Percentiles rank a stretch among this genome's conserved stretches.
Evolutionary conservation across 2,888 invertebrate species (phyloP).

Genomic region (Drosophila borealis): DNA sequence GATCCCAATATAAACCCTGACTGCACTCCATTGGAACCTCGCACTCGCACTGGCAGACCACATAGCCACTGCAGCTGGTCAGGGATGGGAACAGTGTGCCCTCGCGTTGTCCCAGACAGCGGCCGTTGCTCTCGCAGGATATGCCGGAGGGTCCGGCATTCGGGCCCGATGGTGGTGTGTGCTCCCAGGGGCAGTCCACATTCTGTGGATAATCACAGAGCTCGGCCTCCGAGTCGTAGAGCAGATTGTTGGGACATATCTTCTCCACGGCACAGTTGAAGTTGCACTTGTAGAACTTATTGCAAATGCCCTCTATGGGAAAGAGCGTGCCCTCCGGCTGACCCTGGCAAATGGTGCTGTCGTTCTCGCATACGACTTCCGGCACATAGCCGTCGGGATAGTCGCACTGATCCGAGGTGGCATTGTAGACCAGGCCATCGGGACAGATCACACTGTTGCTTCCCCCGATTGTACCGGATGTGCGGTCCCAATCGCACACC

Average conservation of each 20-base stretch:
- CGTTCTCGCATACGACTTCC: slow-evolving; percentile 42
- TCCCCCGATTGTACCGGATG: neutral
- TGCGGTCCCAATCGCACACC: slow-evolving; percentile 50
- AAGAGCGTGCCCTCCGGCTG: slow-evolving; percentile 53
- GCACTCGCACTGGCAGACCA: slow-evolving; percentile 78
- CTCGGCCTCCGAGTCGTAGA: slow-evolving; percentile 11
- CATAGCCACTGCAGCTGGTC: slow-evolving; percentile 58
- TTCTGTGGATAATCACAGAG: slow-evolving; percentile 54
- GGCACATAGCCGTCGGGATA: slow-evolving; percentile 61
- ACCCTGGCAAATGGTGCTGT: slow-evolving; percentile 38
- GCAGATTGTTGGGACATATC: slow-evolving; percentile 61
- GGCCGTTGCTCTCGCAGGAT: slow-evolving; percentile 64
- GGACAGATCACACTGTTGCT: slow-evolving; percentile 33
- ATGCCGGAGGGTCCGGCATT: slow-evolving; percentile 77
- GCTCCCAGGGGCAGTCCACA: slow-evolving; percentile 44
- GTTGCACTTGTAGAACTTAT: slow-evolving; percentile 68
- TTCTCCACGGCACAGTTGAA: slow-evolving; percentile 67
- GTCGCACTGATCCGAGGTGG: slow-evolving; percentile 60
- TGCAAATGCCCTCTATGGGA: slow-evolving; percentile 58
- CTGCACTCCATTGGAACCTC: slow-evolving; percentile 63
- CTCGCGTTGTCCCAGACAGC: slow-evolving; percentile 63
- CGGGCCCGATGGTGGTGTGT: slow-evolving; percentile 71
- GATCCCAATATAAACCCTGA: slow-evolving; percentile 51
- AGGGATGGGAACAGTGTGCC: slow-evolving; percentile 49
- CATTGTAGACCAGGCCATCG: slow-evolving; percentile 55